Conservation (phyloP, 2,113 vertebrate genomes). For the Aythya baeri region DNA sequence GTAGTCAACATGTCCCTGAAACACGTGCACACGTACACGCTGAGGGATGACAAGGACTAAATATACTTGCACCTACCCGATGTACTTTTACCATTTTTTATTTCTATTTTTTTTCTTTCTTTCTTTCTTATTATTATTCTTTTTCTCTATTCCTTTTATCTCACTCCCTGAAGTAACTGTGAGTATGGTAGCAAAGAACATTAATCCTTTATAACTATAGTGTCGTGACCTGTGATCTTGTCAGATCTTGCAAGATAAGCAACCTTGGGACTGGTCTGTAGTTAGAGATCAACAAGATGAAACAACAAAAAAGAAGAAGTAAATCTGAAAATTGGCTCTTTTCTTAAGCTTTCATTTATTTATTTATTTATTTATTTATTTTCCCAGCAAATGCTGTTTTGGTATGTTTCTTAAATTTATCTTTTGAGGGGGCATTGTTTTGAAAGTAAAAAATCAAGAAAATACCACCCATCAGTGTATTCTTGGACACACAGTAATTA, state of each 20-base stretch:
- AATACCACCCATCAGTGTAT: not conserved
- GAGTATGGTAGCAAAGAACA: not conserved
- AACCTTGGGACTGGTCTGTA: not conserved
- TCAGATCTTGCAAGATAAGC: not conserved
- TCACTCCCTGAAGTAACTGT: not conserved
- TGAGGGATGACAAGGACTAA: not conserved
- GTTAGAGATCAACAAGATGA: not conserved
- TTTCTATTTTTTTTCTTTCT: too few relatives aligned
- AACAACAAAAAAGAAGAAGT: not conserved
- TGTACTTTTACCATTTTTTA: not conserved
- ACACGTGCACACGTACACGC: rapidly evolving
- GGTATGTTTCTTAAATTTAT: not conserved
- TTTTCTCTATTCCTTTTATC: not conserved
- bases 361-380: not conserved
- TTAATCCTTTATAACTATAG: not conserved
- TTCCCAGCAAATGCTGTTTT: not conserved
- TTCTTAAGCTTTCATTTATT: not conserved
- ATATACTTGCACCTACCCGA: not conserved
- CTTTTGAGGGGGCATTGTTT: not conserved
- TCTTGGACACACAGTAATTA: not conserved
- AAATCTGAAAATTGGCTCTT: not conserved
- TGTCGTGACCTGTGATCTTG: not conserved
- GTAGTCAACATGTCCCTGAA: not conserved
- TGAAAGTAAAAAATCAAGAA: not conserved
- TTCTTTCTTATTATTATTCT: not conserved